Percentiles rank a stretch among this genome's conserved stretches.
Evolutionary conservation across 2,113 vertebrate species (phyloP).

Genomic region (Cranoglanis bouderius): DNA sequence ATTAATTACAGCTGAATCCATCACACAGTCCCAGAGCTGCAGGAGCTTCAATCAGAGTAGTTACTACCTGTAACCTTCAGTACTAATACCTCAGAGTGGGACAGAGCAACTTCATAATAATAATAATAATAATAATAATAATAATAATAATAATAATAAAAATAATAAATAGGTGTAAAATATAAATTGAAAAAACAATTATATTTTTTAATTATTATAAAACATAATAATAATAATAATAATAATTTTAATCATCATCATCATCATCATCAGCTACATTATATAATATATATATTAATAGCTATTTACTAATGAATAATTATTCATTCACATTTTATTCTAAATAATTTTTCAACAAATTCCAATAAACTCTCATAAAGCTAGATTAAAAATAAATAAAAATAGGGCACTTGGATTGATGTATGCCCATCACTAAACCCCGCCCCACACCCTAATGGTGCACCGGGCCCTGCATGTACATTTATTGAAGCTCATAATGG

Average conservation of each 20-base stretch:
- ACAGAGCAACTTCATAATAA: neutral
- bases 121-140: neutral
- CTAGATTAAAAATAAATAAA: neutral
- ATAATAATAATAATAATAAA: neutral
- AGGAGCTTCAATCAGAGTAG: slow-evolving; percentile 33
- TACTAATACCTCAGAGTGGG: slow-evolving; percentile 1
- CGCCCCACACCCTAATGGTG: slow-evolving; percentile 78
- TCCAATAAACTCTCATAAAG: neutral
- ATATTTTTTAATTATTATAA: no score
- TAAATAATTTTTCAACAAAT: neutral
- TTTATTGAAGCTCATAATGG: slow-evolving; percentile 82
- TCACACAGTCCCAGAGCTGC: slow-evolving; percentile 16
- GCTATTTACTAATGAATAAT: neutral
- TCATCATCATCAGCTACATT: neutral
- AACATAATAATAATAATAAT: no score
- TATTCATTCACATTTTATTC: neutral
- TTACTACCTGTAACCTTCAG: slow-evolving; percentile 40
- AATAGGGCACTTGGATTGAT: slow-evolving; percentile 13
- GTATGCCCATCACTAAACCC: slow-evolving; percentile 68
- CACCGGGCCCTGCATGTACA: slow-evolving; percentile 72
- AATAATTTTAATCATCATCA: no score
- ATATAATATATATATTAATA: neutral
- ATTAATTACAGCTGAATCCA: slow-evolving; percentile 53
- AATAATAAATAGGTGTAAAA: no score
- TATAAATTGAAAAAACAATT: neutral